Percentiles rank a stretch among this genome's conserved stretches.
Evolutionary conservation across 2,888 invertebrate species (phyloP).

Genomic region (Gastrophysa polygoni): DNA sequence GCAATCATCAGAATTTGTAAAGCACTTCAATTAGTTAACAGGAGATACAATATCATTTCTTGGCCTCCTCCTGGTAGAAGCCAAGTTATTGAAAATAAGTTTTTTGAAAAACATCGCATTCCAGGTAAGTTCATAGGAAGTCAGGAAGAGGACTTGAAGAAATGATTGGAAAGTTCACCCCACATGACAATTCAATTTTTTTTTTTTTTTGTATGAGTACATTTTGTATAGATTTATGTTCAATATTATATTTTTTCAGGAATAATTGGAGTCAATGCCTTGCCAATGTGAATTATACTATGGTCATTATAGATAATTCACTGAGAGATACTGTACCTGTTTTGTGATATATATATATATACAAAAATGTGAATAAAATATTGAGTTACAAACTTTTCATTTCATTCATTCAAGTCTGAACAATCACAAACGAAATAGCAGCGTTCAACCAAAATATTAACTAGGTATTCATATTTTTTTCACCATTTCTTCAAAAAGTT

Average conservation of each 20-base stretch:
- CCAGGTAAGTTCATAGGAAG: conserved; percentile 3
- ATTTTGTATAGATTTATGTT: too few species aligned
- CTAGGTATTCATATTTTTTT: neutral
- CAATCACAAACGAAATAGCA: neutral
- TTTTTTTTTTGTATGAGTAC: too few species aligned
- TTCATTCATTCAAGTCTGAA: neutral
- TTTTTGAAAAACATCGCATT: conserved; percentile 3
- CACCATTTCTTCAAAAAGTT: neutral
- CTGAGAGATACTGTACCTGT: too few species aligned
- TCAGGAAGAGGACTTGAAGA: too few species aligned
- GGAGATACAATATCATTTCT: conserved; percentile 2
- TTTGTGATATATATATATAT: too few species aligned
- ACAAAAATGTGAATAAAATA: too few species aligned
- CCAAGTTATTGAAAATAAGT: neutral
- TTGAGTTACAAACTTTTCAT: neutral
- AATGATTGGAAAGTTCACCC: too few species aligned
- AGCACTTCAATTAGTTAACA: neutral
- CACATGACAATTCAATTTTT: too few species aligned
- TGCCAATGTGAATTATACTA: too few species aligned
- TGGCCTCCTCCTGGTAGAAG: neutral
- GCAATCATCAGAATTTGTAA: conserved; percentile 5
- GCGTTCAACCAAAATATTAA: neutral
- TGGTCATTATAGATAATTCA: too few species aligned
- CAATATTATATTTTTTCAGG: too few species aligned
- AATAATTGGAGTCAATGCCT: too few species aligned